A percentile compares a stretch with the other conserved stretches of the same genome.
These are phyloP conservation scores for Campylomormyrus numenius DNA, from an alignment of 2,113 vertebrate species.

Conservation along the genomic window DNA sequence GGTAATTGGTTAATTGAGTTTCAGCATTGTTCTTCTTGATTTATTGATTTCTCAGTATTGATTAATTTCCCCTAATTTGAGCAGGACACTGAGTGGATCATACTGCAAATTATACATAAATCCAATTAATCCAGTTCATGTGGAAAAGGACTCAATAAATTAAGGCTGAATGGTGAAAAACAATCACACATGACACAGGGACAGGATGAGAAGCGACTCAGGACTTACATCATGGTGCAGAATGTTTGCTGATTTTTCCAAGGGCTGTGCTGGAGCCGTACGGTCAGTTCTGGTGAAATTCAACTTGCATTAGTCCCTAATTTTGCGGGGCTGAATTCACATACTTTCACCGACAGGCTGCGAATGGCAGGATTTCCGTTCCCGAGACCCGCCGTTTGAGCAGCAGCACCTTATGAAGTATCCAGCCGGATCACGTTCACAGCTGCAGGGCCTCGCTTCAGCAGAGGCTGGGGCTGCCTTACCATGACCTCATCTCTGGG, in stretches of 20 bases:
- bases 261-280: neutral
- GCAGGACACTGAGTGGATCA: neutral
- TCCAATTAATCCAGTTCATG: neutral
- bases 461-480: conserved; percentile 1
- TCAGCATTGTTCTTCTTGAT: neutral
- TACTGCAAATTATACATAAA: neutral
- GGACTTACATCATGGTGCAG: neutral
- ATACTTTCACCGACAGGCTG: neutral
- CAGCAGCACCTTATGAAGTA: neutral
- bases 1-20: neutral
- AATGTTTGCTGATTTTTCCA: neutral
- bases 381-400: neutral
- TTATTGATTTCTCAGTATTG: neutral
- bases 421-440: neutral
- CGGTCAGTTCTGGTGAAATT: neutral
- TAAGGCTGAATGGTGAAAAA: neutral
- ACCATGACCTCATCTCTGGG: conserved; percentile 16
- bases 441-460: neutral
- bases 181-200: neutral
- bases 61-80: neutral
- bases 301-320: neutral
- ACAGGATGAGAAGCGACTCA: neutral
- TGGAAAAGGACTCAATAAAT: neutral
- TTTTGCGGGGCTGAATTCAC: neutral
- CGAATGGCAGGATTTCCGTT: neutral